These are phyloP conservation scores for Hymenopus coronatus DNA, from an alignment of 2,888 invertebrate genomes.

Conservation along the genomic window DNA sequence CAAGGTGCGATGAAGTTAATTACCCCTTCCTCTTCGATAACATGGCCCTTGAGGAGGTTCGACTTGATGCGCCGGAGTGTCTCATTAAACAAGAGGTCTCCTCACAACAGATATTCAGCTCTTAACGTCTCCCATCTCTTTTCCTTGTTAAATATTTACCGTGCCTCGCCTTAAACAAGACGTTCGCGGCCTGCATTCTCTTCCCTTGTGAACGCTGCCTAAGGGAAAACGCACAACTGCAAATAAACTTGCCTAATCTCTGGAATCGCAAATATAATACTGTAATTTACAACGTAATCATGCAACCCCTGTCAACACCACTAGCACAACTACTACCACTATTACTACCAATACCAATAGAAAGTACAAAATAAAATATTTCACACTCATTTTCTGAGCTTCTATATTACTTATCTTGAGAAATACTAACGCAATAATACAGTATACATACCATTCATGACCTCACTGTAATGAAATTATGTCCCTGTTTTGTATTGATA, in stretches of 20 bases:
- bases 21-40: neutral
- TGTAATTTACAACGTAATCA: too few relatives aligned
- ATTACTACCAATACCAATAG: too few relatives aligned
- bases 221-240: neutral
- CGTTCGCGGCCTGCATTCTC: neutral
- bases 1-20: neutral
- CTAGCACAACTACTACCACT: too few relatives aligned
- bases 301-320: too few relatives aligned
- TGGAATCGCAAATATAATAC: too few relatives aligned
- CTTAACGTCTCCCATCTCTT: neutral
- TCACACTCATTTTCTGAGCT: too few relatives aligned
- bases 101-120: neutral
- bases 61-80: neutral
- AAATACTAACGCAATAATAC: too few relatives aligned
- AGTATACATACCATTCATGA: too few relatives aligned
- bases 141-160: neutral
- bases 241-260: neutral
- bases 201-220: neutral
- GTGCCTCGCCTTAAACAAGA: neutral
- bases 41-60: neutral
- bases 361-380: too few relatives aligned
- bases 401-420: too few relatives aligned
- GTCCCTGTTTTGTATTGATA: too few relatives aligned
- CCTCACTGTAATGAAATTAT: too few relatives aligned
- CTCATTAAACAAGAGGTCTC: neutral